phyloP scores from a whole-genome alignment of 2,113 vertebrate species.

The Nanorana parkeri region DNA sequence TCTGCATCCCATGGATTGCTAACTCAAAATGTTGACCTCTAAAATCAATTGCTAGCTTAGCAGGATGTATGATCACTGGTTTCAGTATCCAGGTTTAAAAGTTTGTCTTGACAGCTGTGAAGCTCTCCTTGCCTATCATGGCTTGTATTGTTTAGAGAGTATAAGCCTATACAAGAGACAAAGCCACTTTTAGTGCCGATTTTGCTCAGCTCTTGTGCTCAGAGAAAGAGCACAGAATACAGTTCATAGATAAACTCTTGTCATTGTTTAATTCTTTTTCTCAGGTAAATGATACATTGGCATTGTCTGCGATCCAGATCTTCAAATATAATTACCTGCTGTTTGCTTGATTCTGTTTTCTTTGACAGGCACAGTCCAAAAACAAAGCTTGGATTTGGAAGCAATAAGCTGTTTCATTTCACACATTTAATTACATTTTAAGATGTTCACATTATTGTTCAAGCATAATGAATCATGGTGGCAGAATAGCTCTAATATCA shows the following conservation, averaged over 20 bases:
- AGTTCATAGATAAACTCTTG: background rate
- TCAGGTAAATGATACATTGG: slow-evolving; percentile 9
- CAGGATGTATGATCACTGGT: slow-evolving; percentile 50
- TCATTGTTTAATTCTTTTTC: slow-evolving; percentile 2
- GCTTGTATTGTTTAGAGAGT: slow-evolving; percentile 4
- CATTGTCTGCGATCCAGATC: slow-evolving; percentile 6
- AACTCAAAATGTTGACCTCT: slow-evolving; percentile 34
- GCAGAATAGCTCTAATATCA: slow-evolving; percentile 21
- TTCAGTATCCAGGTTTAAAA: slow-evolving; percentile 37
- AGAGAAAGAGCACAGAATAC: slow-evolving; percentile 9
- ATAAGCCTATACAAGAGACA: slow-evolving; percentile 6
- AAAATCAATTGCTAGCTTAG: slow-evolving; percentile 51
- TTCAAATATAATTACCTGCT: slow-evolving; percentile 34
- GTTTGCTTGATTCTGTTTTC: slow-evolving; percentile 29
- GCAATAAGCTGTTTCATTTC: slow-evolving; percentile 1
- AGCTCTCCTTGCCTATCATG: background rate
- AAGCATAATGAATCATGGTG: slow-evolving; percentile 10
- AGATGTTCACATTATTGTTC: slow-evolving; percentile 24
- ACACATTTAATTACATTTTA: slow-evolving; percentile 21
- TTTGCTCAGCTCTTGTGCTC: background rate
- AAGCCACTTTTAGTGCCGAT: background rate
- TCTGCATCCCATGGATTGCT: slow-evolving; percentile 33
- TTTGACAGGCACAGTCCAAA: slow-evolving; percentile 24
- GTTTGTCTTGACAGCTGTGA: slow-evolving; percentile 43
- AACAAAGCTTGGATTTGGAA: slow-evolving; percentile 5